Conservation (phyloP, 2,113 vertebrate genomes). For the Drymodes brunneopygia region DNA sequence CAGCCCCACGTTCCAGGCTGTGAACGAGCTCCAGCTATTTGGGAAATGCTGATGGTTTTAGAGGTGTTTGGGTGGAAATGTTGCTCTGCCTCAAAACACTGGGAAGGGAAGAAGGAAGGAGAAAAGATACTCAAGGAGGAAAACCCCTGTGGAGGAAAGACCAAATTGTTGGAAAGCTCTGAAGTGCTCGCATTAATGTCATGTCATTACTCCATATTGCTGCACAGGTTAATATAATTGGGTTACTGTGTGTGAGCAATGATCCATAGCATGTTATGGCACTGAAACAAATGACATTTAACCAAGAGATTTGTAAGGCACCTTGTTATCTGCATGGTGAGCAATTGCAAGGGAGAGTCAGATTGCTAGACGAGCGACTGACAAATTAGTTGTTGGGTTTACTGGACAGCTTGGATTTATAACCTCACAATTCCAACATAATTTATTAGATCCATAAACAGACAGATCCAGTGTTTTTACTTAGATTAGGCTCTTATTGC, state of each 20-base stretch:
- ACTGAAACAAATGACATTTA: slow-evolving; percentile 86
- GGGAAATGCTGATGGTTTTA: background rate
- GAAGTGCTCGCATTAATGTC: slow-evolving; percentile 75
- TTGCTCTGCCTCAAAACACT: slow-evolving; percentile 45
- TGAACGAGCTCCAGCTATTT: background rate
- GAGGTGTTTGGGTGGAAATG: background rate
- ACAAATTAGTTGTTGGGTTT: slow-evolving; percentile 85
- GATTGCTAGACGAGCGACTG: slow-evolving; percentile 72
- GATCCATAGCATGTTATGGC: slow-evolving; percentile 81
- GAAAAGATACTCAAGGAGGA: slow-evolving; percentile 17
- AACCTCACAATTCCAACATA: slow-evolving; percentile 72
- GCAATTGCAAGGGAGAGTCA: slow-evolving; percentile 73
- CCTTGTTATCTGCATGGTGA: slow-evolving; percentile 83
- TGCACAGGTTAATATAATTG: slow-evolving; percentile 84
- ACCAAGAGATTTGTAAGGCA: slow-evolving; percentile 79
- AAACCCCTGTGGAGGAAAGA: slow-evolving; percentile 44
- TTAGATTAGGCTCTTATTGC: slow-evolving; percentile 71
- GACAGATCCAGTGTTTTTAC: slow-evolving; percentile 75
- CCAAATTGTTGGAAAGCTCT: slow-evolving; percentile 61
- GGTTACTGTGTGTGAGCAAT: slow-evolving; percentile 82
- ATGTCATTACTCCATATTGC: slow-evolving; percentile 77
- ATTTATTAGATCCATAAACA: slow-evolving; percentile 82
- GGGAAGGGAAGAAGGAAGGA: background rate
- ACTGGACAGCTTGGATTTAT: slow-evolving; percentile 81
- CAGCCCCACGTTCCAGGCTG: background rate